Percentiles rank a stretch among this genome's conserved stretches.
Evolutionary conservation across 2,113 vertebrate species (phyloP).

Genomic region (Chionodraco myersi): DNA sequence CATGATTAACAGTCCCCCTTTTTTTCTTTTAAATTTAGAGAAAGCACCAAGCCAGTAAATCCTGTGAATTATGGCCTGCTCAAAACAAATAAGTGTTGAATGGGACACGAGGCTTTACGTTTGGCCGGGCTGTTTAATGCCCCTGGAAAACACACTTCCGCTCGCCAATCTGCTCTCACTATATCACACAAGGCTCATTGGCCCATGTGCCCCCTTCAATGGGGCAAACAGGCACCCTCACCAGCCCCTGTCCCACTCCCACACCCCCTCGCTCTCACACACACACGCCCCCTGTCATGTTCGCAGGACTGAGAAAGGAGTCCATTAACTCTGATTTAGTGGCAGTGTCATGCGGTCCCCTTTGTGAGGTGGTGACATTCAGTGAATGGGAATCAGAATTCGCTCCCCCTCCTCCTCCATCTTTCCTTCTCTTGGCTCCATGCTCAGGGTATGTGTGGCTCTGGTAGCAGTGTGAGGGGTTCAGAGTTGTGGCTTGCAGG

Average conservation of each 20-base stretch:
- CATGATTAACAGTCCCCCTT: conserved; percentile 48
- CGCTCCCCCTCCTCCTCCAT: conserved; percentile 63
- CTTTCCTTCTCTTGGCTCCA: conserved; percentile 58
- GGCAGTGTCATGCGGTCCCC: conserved; percentile 79
- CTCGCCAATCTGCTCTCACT: conserved; percentile 44
- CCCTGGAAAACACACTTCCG: conserved; percentile 48
- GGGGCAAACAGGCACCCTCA: conserved; percentile 67
- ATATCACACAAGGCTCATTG: conserved; percentile 67
- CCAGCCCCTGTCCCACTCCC: conserved; percentile 52
- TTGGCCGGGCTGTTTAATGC: conserved; percentile 47
- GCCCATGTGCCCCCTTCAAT: conserved; percentile 68
- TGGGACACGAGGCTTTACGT: conserved; percentile 29
- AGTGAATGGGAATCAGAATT: conserved; percentile 82
- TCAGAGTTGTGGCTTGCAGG: conserved; percentile 16
- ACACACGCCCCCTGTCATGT: conserved; percentile 80
- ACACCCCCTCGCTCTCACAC: conserved; percentile 64
- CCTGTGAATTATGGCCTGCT: conserved; percentile 40
- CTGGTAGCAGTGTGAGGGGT: conserved; percentile 56
- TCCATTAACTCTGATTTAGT: conserved; percentile 87
- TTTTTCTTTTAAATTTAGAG: conserved; percentile 40
- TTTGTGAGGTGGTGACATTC: conserved; percentile 83
- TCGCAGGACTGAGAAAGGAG: conserved; percentile 80
- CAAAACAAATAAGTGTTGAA: conserved; percentile 58
- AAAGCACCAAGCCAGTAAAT: not conserved
- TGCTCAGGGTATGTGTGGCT: conserved; percentile 38